Evolutionary conservation across 2,113 vertebrate species (phyloP), one percentile per base, ranked within the genome.

Genomic region (Macrotus californicus): DNA sequence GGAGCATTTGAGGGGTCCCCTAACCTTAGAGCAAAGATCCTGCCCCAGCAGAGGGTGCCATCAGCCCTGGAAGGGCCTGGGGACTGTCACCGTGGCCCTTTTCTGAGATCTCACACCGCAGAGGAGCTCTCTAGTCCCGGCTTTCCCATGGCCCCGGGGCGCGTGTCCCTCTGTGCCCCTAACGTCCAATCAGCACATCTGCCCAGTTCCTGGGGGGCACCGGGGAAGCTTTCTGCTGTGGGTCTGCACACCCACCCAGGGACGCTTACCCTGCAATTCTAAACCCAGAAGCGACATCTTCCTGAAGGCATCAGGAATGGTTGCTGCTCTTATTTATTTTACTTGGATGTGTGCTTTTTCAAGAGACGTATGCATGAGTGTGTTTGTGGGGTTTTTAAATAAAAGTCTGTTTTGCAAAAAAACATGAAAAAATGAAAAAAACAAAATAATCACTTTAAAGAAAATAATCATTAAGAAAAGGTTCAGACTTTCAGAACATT

Each of bases 1-100:
- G 16, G 0, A 15, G 39, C 24, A 5, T 9, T 0, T 6, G 26
- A 18, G n/a, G 18, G 2, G 1, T 2, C 22, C 19, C 36, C 69
- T 7, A 22, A 61, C 22, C 31, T 54, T 29, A 4, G 18, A 36
- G 52, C 10, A n/a, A 61, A 61, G 66, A 11, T 21, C 54, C 29
- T 2, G 7, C 52, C 7, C 3, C 1, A 21, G 34, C 24, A 5
- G 31, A 59, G 48, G 0, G 1, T 61, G 43, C 18, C 2, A 7
- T 5, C 21, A 2, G 31, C 19, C 1, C 13, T 2, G n/a, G 26
- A 22, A 46, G 13, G 12, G 39, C 69, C 39, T 21, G 48, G 26
- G n/a, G 4, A 29, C 26, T 0, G n/a, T 43, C 87, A 22, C 64
- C 6, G 4, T 5, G 29, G 34, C 5, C 7, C 56, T 24, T 29